Base-by-base conservation (phyloP, 1,140 invertebrate genomes). In the Drosophila gunungcola region DNA sequence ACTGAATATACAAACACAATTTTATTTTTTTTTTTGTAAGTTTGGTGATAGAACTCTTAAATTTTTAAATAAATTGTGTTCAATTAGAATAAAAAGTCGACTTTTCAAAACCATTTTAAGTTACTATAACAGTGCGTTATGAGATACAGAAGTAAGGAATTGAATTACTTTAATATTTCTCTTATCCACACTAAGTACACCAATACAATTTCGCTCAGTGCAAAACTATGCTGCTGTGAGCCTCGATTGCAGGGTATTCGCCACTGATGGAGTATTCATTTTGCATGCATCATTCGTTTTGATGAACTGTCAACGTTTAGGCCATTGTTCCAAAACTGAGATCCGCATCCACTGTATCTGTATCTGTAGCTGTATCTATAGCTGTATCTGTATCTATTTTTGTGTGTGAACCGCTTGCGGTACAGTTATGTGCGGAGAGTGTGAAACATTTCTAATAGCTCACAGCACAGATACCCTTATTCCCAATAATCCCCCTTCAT, bases 231-330 rank as follows among this genome's bases (percentile, higher is more conserved):
- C 45, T 27, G 45, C 25, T 54, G 5, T 21, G 9, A 3, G 45
- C 45, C 5, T 1, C 10, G n/a, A 62, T 63, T 60, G 38, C 60
- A 16, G 60, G 11, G 38, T 55, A 41, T 55, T 42, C 5, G 29
- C 41, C 54, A 25, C 10, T 29, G 13, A 13, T 54, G 27, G 38
- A 64, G 64, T 43, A 61, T 70, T 67, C 62, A 89, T 89, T 89
- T 90, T 85, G 84, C 73, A 89, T 90, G 84, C 80, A 81, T 89
- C 84, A 90, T 89, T 85, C 84, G 85, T 61, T 78, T 84, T 89
- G 84, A 89, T 85, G 85, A 90, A 89, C 85, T 89, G 84, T 89
- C 84, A 89, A 90, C 83, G 76, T 75, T 82, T 78, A 79, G 78
- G 38, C 58, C 56, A 81, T 86, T 86, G 82, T 86, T 38, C 36